Evolutionary conservation across 2,797 vertebrate species (phyloP), one percentile per base, ranked within the genome.

Genomic region (Gallirallus australis): DNA sequence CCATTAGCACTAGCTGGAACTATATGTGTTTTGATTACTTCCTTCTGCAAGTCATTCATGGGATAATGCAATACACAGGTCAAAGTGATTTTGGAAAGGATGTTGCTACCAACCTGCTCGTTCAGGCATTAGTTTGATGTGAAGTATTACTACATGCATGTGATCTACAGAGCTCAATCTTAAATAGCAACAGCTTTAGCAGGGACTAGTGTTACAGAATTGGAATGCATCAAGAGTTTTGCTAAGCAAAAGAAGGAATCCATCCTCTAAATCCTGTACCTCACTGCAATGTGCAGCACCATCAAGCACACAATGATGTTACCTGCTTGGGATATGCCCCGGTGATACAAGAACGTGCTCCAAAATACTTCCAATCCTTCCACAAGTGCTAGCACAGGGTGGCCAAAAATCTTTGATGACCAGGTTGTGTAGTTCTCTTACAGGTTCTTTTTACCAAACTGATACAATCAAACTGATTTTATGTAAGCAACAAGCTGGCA

Each of bases 21-120:
- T 72, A 39, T 37, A 60, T 11, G n/a, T 16, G 33, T 83, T 94
- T 82, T 88, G 69, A 90, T 94, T 86, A 91, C 83, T 93, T 94
- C 60, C 63, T 93, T 76, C 77, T 89, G 25, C 53, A 88, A 70
- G 53, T 82, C 31, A 73, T 63, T 94, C 31, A 50, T 1, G 0
- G 27, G 28, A 66, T 61, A 83, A 76, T 30, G 40, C 27, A 86
- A 92, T 23, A 83, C 50, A 81, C 25, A 66, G 86, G 88, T 85
- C 92, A 84, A 79, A 91, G 82, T 35, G n/a, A 73, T 82, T 91
- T 94, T 89, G 78, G 80, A 92, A 86, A 88, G 84, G 68, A 86
- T 50, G 37, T 91, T 68, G 48, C 53, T 40, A 61, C 82, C 45
- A 90, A 86, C 35, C 42, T 80, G 72, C 47, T 9, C 23, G 24